Evolutionary conservation across 2,113 vertebrate species (phyloP).

Genomic region (Fregata magnificens): DNA sequence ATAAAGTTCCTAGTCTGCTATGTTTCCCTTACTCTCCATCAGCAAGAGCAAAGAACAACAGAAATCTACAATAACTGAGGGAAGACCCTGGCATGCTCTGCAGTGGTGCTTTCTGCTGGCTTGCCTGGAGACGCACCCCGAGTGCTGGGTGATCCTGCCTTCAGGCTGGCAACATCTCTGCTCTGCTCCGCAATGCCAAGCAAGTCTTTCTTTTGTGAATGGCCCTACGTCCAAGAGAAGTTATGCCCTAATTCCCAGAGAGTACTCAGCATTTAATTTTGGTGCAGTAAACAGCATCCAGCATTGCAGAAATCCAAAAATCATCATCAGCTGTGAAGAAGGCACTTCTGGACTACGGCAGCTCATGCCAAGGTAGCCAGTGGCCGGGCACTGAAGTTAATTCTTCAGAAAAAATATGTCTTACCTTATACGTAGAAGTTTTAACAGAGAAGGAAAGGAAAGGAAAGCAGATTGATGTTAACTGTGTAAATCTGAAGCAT

Average conservation of each 20-base stretch:
- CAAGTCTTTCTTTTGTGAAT: neutral
- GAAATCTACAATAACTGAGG: neutral
- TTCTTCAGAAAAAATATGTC: neutral
- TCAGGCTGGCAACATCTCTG: neutral
- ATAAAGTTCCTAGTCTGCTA: neutral
- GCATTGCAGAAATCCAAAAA: neutral
- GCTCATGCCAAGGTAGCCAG: neutral
- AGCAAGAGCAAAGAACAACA: neutral
- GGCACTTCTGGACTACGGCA: neutral
- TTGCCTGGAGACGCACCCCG: neutral
- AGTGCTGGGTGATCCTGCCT: neutral
- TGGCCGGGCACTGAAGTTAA: neutral
- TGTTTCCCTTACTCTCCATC: neutral
- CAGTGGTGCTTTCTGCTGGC: neutral
- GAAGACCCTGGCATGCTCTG: neutral
- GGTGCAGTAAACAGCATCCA: neutral
- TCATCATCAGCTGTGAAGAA: neutral
- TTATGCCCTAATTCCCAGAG: neutral
- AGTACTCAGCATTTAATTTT: neutral
- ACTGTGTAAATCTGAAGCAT: neutral
- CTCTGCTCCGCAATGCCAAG: fast-evolving
- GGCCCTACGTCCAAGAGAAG: neutral
- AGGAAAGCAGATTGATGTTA: neutral
- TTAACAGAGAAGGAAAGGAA: neutral
- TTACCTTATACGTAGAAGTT: neutral